Evolutionary conservation across 2,888 invertebrate species (phyloP).

Genomic region (Elegia similella): DNA sequence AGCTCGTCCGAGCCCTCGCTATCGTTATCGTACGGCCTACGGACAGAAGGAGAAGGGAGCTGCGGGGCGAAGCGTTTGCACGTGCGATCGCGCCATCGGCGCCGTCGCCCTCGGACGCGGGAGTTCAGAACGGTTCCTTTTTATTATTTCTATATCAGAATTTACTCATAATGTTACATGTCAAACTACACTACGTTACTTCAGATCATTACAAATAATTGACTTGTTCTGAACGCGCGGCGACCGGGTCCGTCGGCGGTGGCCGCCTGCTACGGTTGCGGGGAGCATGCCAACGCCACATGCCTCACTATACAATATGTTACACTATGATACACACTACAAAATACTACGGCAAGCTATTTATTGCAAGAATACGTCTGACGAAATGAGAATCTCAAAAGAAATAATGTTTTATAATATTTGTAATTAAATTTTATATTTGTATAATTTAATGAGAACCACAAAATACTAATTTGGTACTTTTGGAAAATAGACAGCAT

Average conservation of each 20-base stretch:
- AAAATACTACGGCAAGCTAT: slow-evolving; percentile 46
- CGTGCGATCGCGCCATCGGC: slow-evolving; percentile 59
- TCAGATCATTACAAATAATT: slow-evolving; percentile 7
- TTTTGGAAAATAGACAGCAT: too few relatives aligned
- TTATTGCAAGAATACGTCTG: slow-evolving; percentile 9
- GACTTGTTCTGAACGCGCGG: slow-evolving; percentile 53
- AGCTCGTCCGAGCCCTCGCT: slow-evolving; percentile 80
- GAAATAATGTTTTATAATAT: not conserved
- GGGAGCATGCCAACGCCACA: slow-evolving; percentile 77
- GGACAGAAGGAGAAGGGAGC: slow-evolving; percentile 80
- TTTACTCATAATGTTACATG: not conserved
- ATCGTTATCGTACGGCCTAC: slow-evolving; percentile 81
- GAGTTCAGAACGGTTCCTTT: slow-evolving; percentile 47
- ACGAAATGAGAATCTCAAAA: slow-evolving; percentile 21
- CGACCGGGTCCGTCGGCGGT: slow-evolving; percentile 49
- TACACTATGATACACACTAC: slow-evolving; percentile 46
- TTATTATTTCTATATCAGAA: not conserved
- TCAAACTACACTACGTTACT: slow-evolving; percentile 3
- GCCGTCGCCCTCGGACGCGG: slow-evolving; percentile 45
- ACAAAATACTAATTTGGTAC: too few relatives aligned
- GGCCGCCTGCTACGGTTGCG: slow-evolving; percentile 56
- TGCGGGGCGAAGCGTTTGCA: slow-evolving; percentile 78
- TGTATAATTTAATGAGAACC: not conserved
- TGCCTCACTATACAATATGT: slow-evolving; percentile 63
- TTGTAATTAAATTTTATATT: not conserved